Evolutionary conservation across 1,140 invertebrate species (phyloP).

Genomic region (Drosophila pseudoobscura): DNA sequence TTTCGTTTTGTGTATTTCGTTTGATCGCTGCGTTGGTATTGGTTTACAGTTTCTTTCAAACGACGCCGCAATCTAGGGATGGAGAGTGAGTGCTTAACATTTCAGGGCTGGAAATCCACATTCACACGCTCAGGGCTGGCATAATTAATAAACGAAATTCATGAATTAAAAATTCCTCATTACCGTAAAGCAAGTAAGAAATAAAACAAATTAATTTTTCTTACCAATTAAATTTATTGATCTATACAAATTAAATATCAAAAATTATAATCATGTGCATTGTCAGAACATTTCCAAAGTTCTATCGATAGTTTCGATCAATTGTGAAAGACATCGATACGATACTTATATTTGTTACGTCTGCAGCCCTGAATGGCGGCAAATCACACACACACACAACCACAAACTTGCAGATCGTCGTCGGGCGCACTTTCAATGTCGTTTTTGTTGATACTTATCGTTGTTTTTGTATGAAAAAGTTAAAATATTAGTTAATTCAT

Average conservation of each 20-base stretch:
- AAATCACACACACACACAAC: conserved; percentile 4
- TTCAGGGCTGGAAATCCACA: conserved; percentile 44
- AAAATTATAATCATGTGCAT: too few species aligned
- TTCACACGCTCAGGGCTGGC: neutral
- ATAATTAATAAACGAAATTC: neutral
- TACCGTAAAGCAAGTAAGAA: too few species aligned
- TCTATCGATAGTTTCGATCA: neutral
- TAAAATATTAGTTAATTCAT: neutral
- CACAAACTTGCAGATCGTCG: neutral
- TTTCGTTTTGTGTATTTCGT: conserved; percentile 48
- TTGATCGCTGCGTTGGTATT: conserved; percentile 55
- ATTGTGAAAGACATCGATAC: conserved; percentile 12
- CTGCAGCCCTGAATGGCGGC: conserved; percentile 15
- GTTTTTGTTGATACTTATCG: conserved; percentile 23
- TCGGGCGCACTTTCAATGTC: conserved; percentile 12
- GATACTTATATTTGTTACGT: too few species aligned
- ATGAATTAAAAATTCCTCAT: too few species aligned
- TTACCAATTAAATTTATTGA: neutral
- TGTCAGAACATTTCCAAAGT: neutral
- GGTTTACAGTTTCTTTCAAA: conserved; percentile 79
- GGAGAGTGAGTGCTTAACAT: conserved; percentile 7
- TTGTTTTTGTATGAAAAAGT: conserved; percentile 16
- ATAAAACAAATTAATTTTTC: too few species aligned
- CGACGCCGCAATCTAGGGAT: conserved; percentile 71
- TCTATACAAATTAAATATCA: neutral